Percentiles rank a stretch among this genome's conserved stretches.
These are phyloP conservation scores for Hippocampus kuda DNA, from an alignment of 2,797 vertebrate species.

Conservation along the genomic window DNA sequence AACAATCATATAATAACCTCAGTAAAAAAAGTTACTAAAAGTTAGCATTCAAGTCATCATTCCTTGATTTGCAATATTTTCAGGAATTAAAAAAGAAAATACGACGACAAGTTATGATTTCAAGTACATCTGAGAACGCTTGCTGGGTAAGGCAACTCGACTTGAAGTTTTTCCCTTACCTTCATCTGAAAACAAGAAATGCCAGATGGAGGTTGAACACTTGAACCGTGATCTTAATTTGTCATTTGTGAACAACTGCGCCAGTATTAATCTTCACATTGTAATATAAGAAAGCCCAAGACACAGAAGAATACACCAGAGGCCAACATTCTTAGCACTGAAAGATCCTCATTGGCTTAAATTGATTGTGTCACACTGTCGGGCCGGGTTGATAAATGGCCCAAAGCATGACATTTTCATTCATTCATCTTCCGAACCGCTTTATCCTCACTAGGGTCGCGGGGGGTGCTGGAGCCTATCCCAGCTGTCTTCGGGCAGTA, in stretches of 20 bases:
- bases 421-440: too few relatives aligned
- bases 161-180: slow-evolving; percentile 14
- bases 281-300: slow-evolving; percentile 14
- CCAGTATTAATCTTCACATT: slow-evolving; percentile 19
- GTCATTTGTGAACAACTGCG: slow-evolving; percentile 13
- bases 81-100: not conserved
- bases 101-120: not conserved
- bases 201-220: slow-evolving; percentile 2
- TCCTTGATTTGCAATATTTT: not conserved
- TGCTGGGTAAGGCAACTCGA: not conserved
- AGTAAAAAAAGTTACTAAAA: not conserved
- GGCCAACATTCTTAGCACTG: slow-evolving; percentile 20
- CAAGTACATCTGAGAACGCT: slow-evolving; percentile 11
- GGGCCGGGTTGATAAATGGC: slow-evolving; percentile 36
- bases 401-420: slow-evolving; percentile 36
- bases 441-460: too few relatives aligned
- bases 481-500: too few relatives aligned
- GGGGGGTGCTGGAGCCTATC: too few relatives aligned
- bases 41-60: not conserved
- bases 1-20: not conserved
- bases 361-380: slow-evolving; percentile 35
- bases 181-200: not conserved
- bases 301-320: slow-evolving; percentile 21
- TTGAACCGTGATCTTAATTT: slow-evolving; percentile 12
- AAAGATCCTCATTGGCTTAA: slow-evolving; percentile 31